Percentiles rank a stretch among this genome's conserved stretches.
Conservation (phyloP, 1,140 invertebrate species). For the Drosophila watanabei region DNA sequence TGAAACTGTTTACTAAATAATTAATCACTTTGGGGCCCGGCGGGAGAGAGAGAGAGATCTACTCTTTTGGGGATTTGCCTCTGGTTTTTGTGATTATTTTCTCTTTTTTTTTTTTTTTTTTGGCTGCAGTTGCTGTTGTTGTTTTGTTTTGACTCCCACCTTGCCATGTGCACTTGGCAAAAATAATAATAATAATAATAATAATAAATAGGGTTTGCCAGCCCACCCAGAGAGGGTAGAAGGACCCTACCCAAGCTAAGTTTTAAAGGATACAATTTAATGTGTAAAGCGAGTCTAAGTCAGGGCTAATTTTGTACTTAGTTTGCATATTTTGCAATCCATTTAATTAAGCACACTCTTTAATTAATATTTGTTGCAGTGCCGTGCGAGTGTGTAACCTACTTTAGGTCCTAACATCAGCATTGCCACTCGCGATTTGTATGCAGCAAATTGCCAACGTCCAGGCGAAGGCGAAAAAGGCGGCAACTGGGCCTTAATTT, state of each 20-base stretch:
- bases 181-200: constrained; percentile 20
- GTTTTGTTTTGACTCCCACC: neutral
- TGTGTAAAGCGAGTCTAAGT: neutral
- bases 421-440: constrained; percentile 54
- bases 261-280: neutral
- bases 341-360: neutral
- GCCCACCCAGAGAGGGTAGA: neutral
- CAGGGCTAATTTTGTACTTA: neutral
- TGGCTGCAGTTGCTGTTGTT: neutral
- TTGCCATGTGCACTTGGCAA: constrained; percentile 9
- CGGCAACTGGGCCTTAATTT: constrained; percentile 24
- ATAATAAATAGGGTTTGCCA: neutral
- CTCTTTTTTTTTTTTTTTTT: neutral
- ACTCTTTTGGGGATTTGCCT: neutral
- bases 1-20: constrained; percentile 55
- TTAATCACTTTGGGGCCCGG: constrained; percentile 29
- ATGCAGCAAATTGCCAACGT: constrained; percentile 61
- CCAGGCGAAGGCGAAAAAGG: constrained; percentile 16
- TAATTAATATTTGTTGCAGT: constrained; percentile 4
- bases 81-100: constrained; percentile 7
- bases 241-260: neutral
- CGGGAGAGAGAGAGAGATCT: neutral
- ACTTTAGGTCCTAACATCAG: constrained; percentile 65
- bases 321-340: too few species aligned
- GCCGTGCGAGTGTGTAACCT: constrained; percentile 46